phyloP scores from a whole-genome alignment of 1,140 invertebrate genomes.

The Cydia strobilella region DNA sequence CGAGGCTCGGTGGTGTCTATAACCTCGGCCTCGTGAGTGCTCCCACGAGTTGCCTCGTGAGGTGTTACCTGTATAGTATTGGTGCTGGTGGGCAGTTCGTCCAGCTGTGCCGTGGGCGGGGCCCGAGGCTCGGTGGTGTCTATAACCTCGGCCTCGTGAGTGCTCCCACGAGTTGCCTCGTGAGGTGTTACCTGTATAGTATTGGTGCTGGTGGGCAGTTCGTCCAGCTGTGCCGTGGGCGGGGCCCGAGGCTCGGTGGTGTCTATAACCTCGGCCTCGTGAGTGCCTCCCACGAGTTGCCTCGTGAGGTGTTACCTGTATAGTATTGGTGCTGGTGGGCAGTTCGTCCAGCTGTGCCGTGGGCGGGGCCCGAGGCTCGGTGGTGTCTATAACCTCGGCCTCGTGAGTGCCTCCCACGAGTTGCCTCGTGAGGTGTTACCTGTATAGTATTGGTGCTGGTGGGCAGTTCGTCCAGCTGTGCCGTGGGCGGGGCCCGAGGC shows the following conservation, averaged over 20 bases:
- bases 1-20: background rate
- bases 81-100: background rate
- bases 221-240: background rate
- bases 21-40: background rate
- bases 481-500: too few species aligned
- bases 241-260: background rate
- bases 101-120: background rate
- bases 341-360: too few species aligned
- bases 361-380: too few species aligned
- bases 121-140: background rate
- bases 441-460: too few species aligned
- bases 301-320: background rate
- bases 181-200: background rate
- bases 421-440: too few species aligned
- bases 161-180: background rate
- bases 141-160: background rate
- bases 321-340: background rate
- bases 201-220: background rate
- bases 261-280: background rate
- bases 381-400: too few species aligned
- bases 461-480: too few species aligned
- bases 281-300: background rate
- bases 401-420: too few species aligned
- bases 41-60: too few species aligned
- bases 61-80: background rate